These are phyloP conservation scores for Thamnophis elegans DNA, from an alignment of 2,797 vertebrate species.

Conservation along the genomic window DNA sequence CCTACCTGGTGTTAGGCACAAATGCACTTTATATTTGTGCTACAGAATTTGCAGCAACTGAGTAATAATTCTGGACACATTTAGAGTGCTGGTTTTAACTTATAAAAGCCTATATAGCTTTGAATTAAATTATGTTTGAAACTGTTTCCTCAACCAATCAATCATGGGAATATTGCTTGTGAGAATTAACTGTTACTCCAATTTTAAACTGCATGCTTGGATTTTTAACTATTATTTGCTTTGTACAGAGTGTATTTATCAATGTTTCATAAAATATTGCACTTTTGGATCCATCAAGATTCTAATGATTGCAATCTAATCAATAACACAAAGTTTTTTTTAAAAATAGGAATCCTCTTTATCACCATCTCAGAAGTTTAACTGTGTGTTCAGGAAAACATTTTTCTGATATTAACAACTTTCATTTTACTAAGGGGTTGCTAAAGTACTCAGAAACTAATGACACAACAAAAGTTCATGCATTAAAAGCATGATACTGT, in stretches of 20 bases:
- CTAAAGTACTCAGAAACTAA: not conserved
- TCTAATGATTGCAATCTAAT: not conserved
- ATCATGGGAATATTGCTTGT: not conserved
- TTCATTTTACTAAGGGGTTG: not conserved
- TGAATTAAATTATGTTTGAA: not conserved
- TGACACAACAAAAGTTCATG: not conserved
- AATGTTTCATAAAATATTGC: not conserved
- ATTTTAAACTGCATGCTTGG: not conserved
- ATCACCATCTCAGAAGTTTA: not conserved
- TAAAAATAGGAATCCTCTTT: not conserved
- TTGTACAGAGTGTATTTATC: not conserved
- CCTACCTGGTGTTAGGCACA: not conserved
- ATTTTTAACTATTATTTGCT: not conserved
- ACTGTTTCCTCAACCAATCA: not conserved
- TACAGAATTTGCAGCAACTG: not conserved
- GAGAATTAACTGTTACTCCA: not conserved
- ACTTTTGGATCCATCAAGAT: not conserved
- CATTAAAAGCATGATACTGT: not conserved
- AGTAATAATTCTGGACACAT: not conserved
- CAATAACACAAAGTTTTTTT: not conserved
- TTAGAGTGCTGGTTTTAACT: not conserved
- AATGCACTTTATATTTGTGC: not conserved
- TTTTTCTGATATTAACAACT: constrained; percentile 1
- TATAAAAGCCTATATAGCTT: not conserved
- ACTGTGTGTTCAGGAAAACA: not conserved